Evolutionary conservation across 2,888 invertebrate species (phyloP).

Genomic region (Noctua pronuba): DNA sequence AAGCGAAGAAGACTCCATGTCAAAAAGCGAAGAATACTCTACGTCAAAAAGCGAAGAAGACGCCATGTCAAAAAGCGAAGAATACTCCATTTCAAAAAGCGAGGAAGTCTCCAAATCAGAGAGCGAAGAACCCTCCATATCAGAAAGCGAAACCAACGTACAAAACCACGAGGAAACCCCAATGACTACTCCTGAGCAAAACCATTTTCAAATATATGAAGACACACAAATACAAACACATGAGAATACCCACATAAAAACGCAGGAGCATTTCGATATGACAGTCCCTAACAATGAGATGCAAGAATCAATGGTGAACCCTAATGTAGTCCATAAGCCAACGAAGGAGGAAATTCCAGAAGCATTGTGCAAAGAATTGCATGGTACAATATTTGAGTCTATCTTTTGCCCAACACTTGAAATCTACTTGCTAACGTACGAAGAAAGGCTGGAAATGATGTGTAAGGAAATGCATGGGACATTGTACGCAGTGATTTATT

Average conservation of each 20-base stretch:
- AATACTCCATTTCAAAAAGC: neutral
- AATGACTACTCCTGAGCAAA: neutral
- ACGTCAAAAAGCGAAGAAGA: no score
- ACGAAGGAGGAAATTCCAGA: neutral
- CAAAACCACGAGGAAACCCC: neutral
- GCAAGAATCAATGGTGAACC: no score
- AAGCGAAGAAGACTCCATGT: neutral
- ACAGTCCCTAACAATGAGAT: no score
- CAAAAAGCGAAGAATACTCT: neutral
- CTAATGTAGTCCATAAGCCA: neutral
- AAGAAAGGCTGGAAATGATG: neutral
- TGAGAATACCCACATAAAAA: no score
- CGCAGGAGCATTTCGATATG: no score
- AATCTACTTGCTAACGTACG: neutral
- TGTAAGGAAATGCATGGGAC: no score
- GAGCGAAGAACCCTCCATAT: no score
- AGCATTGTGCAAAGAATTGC: conserved; percentile 12
- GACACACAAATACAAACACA: neutral
- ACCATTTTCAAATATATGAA: neutral
- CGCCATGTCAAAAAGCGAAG: no score
- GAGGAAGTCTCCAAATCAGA: no score
- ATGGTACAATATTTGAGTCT: conserved; percentile 14
- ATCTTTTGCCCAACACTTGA: conserved; percentile 21
- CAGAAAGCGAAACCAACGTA: neutral
- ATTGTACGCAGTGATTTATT: no score